These are phyloP conservation scores for Leptopilina syphax DNA, from an alignment of 2,888 invertebrate species.

Conservation along the genomic window DNA sequence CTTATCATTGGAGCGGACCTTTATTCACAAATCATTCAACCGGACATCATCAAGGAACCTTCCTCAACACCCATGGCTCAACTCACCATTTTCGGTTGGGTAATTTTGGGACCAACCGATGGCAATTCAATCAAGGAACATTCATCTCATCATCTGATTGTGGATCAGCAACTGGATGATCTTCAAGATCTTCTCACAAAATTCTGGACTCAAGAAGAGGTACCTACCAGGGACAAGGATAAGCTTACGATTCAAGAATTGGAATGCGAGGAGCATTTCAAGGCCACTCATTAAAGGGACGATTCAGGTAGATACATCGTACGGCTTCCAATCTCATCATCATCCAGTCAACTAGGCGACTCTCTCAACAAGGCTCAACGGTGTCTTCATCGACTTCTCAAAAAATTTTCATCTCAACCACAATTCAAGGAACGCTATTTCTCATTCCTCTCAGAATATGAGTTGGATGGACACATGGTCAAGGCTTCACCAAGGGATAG, in stretches of 20 bases:
- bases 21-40: neutral
- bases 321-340: neutral
- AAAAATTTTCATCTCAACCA: neutral
- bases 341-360: neutral
- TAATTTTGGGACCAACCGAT: no score
- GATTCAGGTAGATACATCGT: neutral
- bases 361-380: neutral
- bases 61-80: neutral
- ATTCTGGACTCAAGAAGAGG: no score
- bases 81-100: neutral
- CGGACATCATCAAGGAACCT: neutral
- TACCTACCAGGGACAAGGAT: no score
- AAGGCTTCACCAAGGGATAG: neutral
- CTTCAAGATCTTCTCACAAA: no score
- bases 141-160: no score
- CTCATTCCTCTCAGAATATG: neutral
- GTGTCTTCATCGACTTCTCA: neutral
- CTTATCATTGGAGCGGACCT: neutral
- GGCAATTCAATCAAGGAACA: no score
- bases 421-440: neutral
- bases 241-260: no score
- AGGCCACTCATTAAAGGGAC: no score
- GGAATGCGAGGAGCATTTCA: no score
- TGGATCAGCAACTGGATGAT: no score
- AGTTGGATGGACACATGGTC: neutral